phyloP scores from a whole-genome alignment of 2,797 vertebrate genomes.

The Menidia menidia region DNA sequence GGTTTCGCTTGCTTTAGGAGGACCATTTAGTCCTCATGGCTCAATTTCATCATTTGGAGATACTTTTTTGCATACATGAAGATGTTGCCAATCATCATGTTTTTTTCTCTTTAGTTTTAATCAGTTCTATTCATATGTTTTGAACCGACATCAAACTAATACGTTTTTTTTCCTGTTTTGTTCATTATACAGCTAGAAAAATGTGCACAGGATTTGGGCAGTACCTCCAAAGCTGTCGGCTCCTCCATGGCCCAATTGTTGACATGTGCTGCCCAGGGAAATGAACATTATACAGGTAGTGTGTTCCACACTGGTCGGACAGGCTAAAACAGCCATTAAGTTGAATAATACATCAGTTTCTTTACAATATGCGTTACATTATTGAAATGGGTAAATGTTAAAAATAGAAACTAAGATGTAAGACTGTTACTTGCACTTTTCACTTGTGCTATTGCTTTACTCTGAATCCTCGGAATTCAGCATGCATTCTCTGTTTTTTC shows the following conservation, averaged over 20 bases:
- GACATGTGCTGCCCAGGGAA: slow-evolving; percentile 97
- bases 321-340: background rate
- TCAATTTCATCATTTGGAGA: background rate
- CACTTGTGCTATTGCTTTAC: slow-evolving; percentile 25
- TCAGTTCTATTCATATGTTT: background rate
- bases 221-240: slow-evolving; percentile 96
- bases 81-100: background rate
- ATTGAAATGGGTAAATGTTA: background rate
- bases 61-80: background rate
- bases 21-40: background rate
- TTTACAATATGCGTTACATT: slow-evolving; percentile 1
- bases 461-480: slow-evolving; percentile 27
- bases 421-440: slow-evolving; percentile 26
- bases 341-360: slow-evolving; percentile 1
- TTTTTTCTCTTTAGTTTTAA: background rate
- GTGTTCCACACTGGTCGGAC: background rate
- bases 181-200: slow-evolving; percentile 90
- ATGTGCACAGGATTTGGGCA: slow-evolving; percentile 97
- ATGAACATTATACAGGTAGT: slow-evolving; percentile 97
- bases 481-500: slow-evolving; percentile 41
- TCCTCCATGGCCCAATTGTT: slow-evolving; percentile 98
- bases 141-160: background rate
- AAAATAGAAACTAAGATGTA: background rate
- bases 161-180: slow-evolving; percentile 6
- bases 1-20: background rate